Evolutionary conservation across 2,113 vertebrate genomes (phyloP).

Genomic region (Sander vitreus): DNA sequence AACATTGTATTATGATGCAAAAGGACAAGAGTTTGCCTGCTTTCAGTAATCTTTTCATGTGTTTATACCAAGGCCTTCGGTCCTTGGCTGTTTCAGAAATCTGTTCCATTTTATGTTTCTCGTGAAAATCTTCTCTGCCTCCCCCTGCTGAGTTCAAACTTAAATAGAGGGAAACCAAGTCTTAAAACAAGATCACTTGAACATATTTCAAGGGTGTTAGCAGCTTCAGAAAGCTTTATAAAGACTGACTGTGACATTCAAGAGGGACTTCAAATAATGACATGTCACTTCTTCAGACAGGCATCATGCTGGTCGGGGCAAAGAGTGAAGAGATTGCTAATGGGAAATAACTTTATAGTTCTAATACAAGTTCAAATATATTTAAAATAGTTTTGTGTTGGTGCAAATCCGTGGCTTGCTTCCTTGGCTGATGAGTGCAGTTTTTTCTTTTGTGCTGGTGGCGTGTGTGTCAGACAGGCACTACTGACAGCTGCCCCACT

Average conservation of each 20-base stretch:
- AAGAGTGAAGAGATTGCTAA: conserved; percentile 40
- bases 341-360: conserved; percentile 59
- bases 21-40: conserved; percentile 56
- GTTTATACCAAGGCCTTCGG: conserved; percentile 38
- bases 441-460: conserved; percentile 29
- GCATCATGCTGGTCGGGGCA: conserved; percentile 56
- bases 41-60: conserved; percentile 34
- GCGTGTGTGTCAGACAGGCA: conserved; percentile 41
- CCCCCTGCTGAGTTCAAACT: conserved; percentile 53
- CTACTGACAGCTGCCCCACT: conserved; percentile 67
- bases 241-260: conserved; percentile 64
- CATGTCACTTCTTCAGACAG: conserved; percentile 52
- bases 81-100: conserved; percentile 44
- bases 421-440: conserved; percentile 15
- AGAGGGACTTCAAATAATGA: conserved; percentile 65
- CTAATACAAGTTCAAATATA: conserved; percentile 48
- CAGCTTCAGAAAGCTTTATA: conserved; percentile 63
- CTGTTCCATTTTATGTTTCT: conserved; percentile 39
- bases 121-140: conserved; percentile 35
- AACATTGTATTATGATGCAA: conserved; percentile 42
- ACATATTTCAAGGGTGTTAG: conserved; percentile 62
- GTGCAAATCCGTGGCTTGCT: conserved; percentile 36
- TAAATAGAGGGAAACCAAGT: conserved; percentile 41
- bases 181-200: conserved; percentile 62
- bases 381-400: conserved; percentile 52